phyloP scores from a whole-genome alignment of 2,797 vertebrate species.

The Muscicapa striata region DNA sequence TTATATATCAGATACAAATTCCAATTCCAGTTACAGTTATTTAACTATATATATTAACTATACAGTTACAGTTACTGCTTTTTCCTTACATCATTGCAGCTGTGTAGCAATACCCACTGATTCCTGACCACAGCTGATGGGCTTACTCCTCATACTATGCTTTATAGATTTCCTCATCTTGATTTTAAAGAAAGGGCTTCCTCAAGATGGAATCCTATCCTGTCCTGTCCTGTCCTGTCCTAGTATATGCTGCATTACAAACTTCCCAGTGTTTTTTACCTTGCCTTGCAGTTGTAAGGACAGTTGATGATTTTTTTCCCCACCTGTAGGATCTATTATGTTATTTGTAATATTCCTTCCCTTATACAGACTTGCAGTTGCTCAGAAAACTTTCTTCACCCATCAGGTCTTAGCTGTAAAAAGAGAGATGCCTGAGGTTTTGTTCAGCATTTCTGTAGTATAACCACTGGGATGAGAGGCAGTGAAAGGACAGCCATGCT shows the following conservation, averaged over 20 bases:
- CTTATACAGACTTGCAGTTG: neutral
- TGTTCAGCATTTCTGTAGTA: neutral
- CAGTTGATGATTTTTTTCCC: neutral
- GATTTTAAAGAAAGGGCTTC: neutral
- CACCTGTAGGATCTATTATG: neutral
- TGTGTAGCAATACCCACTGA: neutral
- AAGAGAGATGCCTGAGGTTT: neutral
- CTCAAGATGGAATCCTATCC: neutral
- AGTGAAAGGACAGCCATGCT: neutral
- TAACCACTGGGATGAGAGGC: neutral
- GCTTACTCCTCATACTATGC: neutral
- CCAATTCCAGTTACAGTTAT: neutral
- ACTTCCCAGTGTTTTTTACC: neutral
- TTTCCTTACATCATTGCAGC: neutral
- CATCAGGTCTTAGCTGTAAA: neutral
- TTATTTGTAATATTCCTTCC: neutral
- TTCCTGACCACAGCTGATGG: neutral
- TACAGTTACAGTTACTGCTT: neutral
- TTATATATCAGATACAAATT: neutral
- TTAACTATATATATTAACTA: no score
- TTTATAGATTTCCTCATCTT: neutral
- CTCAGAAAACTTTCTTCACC: neutral
- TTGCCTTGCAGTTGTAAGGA: neutral
- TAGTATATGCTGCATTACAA: neutral
- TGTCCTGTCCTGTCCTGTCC: neutral